These are phyloP conservation scores for Sialis lutaria DNA, from an alignment of 2,888 invertebrate genomes.

Conservation along the genomic window DNA sequence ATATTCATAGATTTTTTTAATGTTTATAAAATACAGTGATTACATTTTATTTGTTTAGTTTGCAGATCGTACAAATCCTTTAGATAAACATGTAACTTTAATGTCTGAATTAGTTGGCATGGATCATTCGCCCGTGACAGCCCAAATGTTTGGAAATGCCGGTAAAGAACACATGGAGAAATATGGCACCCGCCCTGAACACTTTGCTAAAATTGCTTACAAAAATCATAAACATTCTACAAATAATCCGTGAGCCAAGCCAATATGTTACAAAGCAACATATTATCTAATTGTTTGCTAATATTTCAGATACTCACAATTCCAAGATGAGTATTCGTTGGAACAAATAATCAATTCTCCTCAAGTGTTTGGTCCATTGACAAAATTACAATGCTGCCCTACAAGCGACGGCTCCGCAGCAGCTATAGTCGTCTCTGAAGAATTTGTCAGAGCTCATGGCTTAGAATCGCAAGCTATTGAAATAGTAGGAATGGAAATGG, in stretches of 20 bases:
- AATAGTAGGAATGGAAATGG: constrained; percentile 94
- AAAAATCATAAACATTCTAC: constrained; percentile 96
- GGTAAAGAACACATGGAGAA: constrained; percentile 90
- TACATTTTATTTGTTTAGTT: constrained; percentile 26
- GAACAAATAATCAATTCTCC: constrained; percentile 82
- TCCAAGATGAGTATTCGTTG: constrained; percentile 76
- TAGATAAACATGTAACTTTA: constrained; percentile 72
- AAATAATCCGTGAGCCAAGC: constrained; percentile 67
- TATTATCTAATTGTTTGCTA: not conserved
- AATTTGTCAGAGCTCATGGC: constrained; percentile 69
- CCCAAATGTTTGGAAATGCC: constrained; percentile 94
- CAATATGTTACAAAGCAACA: not conserved
- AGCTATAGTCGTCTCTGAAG: constrained; percentile 78
- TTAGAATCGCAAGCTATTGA: constrained; percentile 81
- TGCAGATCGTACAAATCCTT: constrained; percentile 70
- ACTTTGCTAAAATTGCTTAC: constrained; percentile 93
- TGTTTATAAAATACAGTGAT: not conserved
- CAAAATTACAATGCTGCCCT: constrained; percentile 94
- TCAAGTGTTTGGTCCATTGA: constrained; percentile 78
- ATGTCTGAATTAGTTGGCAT: constrained; percentile 75
- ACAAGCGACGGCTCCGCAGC: constrained; percentile 98
- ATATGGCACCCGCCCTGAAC: constrained; percentile 83
- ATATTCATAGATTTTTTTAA: constrained; percentile 1
- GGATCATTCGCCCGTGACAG: constrained; percentile 68
- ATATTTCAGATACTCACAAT: constrained; percentile 64